These are phyloP conservation scores for Cottus gobio DNA, from an alignment of 2,113 vertebrate species.

Conservation along the genomic window DNA sequence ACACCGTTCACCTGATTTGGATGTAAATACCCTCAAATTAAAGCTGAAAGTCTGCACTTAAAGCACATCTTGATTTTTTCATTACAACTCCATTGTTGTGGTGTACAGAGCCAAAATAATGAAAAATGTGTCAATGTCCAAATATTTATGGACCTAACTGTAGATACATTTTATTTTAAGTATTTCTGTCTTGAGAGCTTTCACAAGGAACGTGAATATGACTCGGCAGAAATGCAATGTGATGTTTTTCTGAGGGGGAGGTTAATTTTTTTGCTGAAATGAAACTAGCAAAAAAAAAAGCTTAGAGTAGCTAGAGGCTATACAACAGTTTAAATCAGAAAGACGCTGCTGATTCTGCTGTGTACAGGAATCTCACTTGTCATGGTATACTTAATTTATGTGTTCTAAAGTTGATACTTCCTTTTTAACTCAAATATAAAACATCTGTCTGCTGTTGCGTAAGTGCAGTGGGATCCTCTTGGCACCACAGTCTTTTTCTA, in stretches of 20 bases:
- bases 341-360: background rate
- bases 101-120: too few species aligned
- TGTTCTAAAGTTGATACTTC: background rate
- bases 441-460: background rate
- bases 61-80: too few species aligned
- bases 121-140: too few species aligned
- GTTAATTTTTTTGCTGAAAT: background rate
- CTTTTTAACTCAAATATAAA: too few species aligned
- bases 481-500: background rate
- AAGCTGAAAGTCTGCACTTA: too few species aligned
- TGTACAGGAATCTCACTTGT: background rate
- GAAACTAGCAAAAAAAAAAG: background rate
- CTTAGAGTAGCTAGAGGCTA: background rate
- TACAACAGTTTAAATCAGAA: background rate
- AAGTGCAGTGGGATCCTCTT: background rate
- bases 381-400: background rate
- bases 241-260: background rate
- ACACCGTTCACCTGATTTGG: too few species aligned
- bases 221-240: background rate
- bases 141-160: too few species aligned
- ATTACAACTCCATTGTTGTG: too few species aligned
- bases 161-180: background rate
- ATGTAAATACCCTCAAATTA: too few species aligned
- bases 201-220: background rate
- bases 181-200: background rate